Evolutionary conservation across 92 coral and sea anemone species (phyloP).

Genomic region (Plumapathes pennacea): DNA sequence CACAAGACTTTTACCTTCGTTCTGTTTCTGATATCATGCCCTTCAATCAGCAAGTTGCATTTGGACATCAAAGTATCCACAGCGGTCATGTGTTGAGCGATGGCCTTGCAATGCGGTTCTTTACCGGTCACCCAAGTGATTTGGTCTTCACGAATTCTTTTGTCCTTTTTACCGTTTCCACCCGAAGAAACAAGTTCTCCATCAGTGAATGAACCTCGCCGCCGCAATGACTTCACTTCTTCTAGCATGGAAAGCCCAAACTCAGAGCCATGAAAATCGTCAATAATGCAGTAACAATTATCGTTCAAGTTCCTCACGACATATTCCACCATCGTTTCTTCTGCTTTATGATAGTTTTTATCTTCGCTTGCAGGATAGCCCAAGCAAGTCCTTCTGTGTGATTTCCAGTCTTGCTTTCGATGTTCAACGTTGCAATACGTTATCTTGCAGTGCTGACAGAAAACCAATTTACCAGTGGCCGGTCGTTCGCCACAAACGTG

Average conservation of each 20-base stretch:
- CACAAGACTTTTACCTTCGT: slow-evolving; percentile 46
- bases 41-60: slow-evolving; percentile 58
- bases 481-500: no score
- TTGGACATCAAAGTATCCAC: slow-evolving; percentile 62
- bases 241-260: slow-evolving; percentile 50
- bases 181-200: slow-evolving; percentile 78
- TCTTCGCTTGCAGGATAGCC: slow-evolving; percentile 1
- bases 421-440: slow-evolving; percentile 27
- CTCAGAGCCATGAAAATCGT: slow-evolving; percentile 73
- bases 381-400: slow-evolving; percentile 5
- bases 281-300: slow-evolving; percentile 73
- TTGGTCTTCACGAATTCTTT: slow-evolving; percentile 80
- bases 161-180: slow-evolving; percentile 54
- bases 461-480: no score
- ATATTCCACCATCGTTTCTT: slow-evolving; percentile 1
- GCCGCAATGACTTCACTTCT: slow-evolving; percentile 72
- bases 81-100: slow-evolving; percentile 65
- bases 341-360: neutral
- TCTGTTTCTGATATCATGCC: slow-evolving; percentile 51
- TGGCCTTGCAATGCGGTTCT: slow-evolving; percentile 49
- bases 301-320: slow-evolving; percentile 43
- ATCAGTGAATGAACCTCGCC: slow-evolving; percentile 53
- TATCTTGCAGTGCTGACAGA: slow-evolving; percentile 9
- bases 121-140: slow-evolving; percentile 77
- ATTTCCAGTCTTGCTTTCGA: slow-evolving; percentile 17